A percentile compares a stretch with the other conserved stretches of the same genome.
phyloP scores from a whole-genome alignment of 2,797 vertebrate species.

The Muraenolepis orangiensis region DNA sequence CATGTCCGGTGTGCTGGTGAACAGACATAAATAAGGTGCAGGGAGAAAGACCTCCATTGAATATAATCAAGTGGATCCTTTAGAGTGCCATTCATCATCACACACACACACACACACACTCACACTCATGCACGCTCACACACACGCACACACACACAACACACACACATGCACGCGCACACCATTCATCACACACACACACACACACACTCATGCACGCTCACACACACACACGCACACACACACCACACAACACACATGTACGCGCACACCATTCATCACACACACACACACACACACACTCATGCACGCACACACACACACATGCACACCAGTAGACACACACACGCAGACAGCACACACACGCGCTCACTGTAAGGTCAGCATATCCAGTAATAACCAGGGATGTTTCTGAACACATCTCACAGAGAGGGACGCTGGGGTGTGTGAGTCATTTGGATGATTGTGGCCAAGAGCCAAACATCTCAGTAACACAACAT shows the following conservation, averaged over 20 bases:
- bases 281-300: not conserved
- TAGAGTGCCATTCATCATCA: constrained; percentile 53
- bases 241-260: not conserved
- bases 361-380: constrained; percentile 15
- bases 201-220: constrained; percentile 12
- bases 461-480: constrained; percentile 26
- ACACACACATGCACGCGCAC: not conserved
- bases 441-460: constrained; percentile 16
- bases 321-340: not conserved
- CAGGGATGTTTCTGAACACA: not conserved
- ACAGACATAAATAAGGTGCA: constrained; percentile 67
- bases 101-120: constrained; percentile 31
- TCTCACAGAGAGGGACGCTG: not conserved
- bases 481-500: constrained; percentile 10
- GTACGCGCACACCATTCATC: not conserved
- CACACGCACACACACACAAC: too few relatives aligned
- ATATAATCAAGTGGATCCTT: constrained; percentile 69
- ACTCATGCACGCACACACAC: not conserved
- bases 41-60: constrained; percentile 69
- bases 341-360: constrained; percentile 15
- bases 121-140: not conserved
- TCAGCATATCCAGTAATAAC: not conserved
- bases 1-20: constrained; percentile 54
- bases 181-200: not conserved
- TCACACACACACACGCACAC: constrained; percentile 14